Base-by-base conservation (phyloP, 2,797 vertebrate species). In the Bothrops alternatus region DNA sequence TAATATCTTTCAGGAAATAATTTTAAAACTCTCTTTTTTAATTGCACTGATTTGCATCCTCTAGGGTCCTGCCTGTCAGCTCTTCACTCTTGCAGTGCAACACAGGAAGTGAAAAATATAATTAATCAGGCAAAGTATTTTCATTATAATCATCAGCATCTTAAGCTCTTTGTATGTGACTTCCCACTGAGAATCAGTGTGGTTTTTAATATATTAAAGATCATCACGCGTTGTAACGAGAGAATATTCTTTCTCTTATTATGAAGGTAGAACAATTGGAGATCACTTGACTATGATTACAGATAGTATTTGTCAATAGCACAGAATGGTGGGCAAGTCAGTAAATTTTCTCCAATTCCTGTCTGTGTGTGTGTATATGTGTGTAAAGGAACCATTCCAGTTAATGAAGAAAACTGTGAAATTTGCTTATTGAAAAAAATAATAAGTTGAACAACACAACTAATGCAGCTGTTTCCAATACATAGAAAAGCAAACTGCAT, bases 101-200 rank as follows among this genome's bases (percentile, higher is more conserved):
- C 60, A 47, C 26, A 88, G 53, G 37, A 91, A 91, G 90, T 69
- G 90, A 85, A 89, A 91, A 37, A n/a, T 85, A 91, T 89, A 91
- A 93, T 91, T 93, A 91, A 89, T 91, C 73, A 91, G 90, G 32
- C 32, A 12, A 56, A 56, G 65, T 25, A 91, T 88, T 93, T 93
- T 88, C 55, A 57, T 93, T 88, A 93, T 32, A 93, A 90, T 90
- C 55, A 91, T 91, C 87, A 89, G 53, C 28, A 50, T 91, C 87
- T 89, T 65, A 91, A 88, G 92, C 50, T 32, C 87, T 63, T 91
- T 32, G 87, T 89, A 85, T 86, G 73, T 60, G 63, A 86, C 87
- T 63, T 89, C 47, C 88, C 88, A n/a, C 50, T 63, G 50, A 91
- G 90, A 73, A 93, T 87, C 28, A 85, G 87, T 89, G 58, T 89